A percentile compares a stretch with the other conserved stretches of the same genome.
These are phyloP conservation scores for Oophaga pumilio DNA, from an alignment of 2,113 vertebrate species.

Conservation along the genomic window DNA sequence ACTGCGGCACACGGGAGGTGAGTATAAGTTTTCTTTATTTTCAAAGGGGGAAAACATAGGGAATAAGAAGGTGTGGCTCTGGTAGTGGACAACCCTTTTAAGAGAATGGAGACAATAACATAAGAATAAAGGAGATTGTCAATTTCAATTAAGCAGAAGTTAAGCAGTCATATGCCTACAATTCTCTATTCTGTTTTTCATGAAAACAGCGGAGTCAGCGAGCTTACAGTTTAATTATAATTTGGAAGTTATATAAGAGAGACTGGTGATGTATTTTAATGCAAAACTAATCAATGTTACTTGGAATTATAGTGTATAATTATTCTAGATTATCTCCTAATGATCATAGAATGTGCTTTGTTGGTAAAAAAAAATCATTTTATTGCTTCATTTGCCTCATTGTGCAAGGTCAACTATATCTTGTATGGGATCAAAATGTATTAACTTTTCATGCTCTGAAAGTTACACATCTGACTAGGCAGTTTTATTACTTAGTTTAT, in stretches of 20 bases:
- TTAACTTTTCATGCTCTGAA: not conserved
- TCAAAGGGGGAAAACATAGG: no score
- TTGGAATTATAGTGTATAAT: not conserved
- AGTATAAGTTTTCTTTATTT: no score
- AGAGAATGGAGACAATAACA: not conserved
- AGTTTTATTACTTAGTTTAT: not conserved
- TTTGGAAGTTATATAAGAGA: not conserved
- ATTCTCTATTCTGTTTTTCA: not conserved
- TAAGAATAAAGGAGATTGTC: not conserved
- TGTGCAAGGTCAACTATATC: not conserved
- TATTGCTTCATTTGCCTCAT: not conserved
- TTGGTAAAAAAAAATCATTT: not conserved
- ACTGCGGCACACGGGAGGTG: no score
- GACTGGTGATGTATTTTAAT: not conserved
- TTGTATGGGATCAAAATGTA: not conserved
- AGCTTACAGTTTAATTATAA: slow-evolving; percentile 1
- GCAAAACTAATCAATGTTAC: slow-evolving; percentile 1
- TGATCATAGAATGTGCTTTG: not conserved
- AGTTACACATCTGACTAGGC: not conserved
- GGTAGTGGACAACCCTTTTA: not conserved
- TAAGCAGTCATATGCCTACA: not conserved
- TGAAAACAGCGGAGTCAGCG: not conserved
- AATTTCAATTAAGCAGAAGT: not conserved
- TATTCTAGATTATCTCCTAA: not conserved
- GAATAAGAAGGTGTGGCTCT: no score